phyloP scores from a whole-genome alignment of 2,797 vertebrate genomes.

The Gymnopithys bicolor region DNA sequence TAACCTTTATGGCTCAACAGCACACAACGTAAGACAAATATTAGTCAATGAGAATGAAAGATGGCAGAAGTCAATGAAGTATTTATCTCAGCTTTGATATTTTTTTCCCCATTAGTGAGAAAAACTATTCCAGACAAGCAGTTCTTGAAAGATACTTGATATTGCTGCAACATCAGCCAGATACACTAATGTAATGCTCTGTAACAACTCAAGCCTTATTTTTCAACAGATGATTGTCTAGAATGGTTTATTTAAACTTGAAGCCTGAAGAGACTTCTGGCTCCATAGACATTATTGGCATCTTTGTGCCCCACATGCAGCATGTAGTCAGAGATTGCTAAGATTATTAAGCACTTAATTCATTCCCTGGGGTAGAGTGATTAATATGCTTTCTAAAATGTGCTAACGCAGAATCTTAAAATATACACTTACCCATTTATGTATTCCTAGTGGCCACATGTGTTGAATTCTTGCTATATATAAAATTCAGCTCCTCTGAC shows the following conservation, averaged over 20 bases:
- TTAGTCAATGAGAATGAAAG: slow-evolving; percentile 19
- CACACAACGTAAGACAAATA: background rate
- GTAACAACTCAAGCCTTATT: background rate
- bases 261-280: slow-evolving; percentile 43
- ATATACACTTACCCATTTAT: background rate
- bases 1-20: background rate
- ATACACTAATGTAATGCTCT: background rate
- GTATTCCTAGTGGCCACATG: background rate
- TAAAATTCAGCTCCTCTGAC: background rate
- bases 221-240: background rate
- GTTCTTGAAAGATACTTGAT: slow-evolving; percentile 45
- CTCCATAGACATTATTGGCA: background rate
- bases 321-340: background rate
- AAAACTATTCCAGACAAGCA: slow-evolving; percentile 39
- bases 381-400: slow-evolving; percentile 51
- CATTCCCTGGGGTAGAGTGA: slow-evolving; percentile 3
- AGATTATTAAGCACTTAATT: slow-evolving; percentile 45
- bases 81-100: slow-evolving; percentile 10
- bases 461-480: background rate
- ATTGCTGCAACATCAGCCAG: background rate
- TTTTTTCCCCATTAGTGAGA: slow-evolving; percentile 14
- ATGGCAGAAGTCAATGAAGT: background rate
- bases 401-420: slow-evolving; percentile 31
- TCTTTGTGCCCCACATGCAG: background rate
- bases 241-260: slow-evolving; percentile 59